Percentiles rank a stretch among this genome's conserved stretches.
These are phyloP conservation scores for Lasioglossum baleicum DNA, from an alignment of 1,140 invertebrate species.

Conservation along the genomic window DNA sequence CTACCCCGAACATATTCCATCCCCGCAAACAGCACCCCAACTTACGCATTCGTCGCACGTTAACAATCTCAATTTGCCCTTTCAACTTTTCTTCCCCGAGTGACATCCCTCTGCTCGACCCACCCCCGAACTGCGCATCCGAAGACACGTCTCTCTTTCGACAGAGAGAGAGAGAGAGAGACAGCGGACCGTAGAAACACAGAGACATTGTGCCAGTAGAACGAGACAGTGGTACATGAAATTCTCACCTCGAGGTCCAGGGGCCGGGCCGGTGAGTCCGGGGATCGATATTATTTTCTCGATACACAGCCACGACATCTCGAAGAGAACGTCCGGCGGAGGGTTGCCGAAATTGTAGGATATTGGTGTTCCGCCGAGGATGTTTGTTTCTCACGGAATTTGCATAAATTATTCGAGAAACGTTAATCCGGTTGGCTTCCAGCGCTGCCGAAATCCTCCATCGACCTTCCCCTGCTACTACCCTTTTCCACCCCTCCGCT, in stretches of 20 bases:
- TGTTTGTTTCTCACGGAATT: constrained; percentile 23
- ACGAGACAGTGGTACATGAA: background rate
- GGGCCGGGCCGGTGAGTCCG: too few species aligned
- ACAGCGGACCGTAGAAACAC: background rate
- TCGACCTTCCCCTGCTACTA: constrained; percentile 5
- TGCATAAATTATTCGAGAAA: constrained; percentile 70
- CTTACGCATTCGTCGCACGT: constrained; percentile 28
- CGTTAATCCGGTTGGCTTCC: constrained; percentile 71
- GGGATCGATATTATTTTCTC: constrained; percentile 46
- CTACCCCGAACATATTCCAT: background rate
- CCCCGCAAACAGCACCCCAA: background rate
- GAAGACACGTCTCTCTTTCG: background rate
- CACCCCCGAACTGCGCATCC: constrained; percentile 34
- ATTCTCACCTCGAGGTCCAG: constrained; percentile 25
- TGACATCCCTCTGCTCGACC: background rate
- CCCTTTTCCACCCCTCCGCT: constrained; percentile 1
- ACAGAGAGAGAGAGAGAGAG: background rate
- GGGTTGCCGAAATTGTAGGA: constrained; percentile 9
- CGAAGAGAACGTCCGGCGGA: too few species aligned
- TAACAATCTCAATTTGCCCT: constrained; percentile 40
- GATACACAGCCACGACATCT: background rate
- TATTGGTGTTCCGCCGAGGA: background rate
- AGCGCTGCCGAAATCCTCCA: constrained; percentile 47
- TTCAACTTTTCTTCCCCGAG: constrained; percentile 37
- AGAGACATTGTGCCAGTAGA: background rate